Percentiles rank a stretch among this genome's conserved stretches.
Conservation (phyloP, 2,888 invertebrate genomes). For the Lottia scabra region DNA sequence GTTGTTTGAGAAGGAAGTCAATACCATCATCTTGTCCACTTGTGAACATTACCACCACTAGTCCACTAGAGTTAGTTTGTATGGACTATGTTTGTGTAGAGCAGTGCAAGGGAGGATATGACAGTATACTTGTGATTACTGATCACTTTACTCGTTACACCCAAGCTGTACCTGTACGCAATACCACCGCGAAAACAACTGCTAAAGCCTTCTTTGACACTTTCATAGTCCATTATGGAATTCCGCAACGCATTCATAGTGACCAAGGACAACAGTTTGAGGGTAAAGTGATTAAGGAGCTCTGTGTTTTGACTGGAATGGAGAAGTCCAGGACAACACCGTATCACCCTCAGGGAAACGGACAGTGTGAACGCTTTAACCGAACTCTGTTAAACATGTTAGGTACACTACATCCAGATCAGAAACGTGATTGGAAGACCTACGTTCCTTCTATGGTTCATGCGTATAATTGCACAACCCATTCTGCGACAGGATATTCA, state of each 20-base stretch:
- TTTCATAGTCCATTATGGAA: no score
- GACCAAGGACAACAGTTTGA: no score
- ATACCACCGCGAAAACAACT: no score
- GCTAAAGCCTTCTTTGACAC: no score
- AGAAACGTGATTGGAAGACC: conserved; percentile 6
- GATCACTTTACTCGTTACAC: no score
- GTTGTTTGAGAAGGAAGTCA: conserved; percentile 22
- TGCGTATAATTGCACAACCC: not conserved
- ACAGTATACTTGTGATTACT: conserved; percentile 3
- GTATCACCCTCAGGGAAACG: no score
- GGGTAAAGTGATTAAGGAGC: no score
- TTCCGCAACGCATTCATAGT: no score
- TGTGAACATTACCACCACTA: conserved; percentile 22
- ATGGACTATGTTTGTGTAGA: conserved; percentile 33
- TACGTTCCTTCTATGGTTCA: not conserved
- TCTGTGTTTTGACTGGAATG: no score
- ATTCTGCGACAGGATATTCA: not conserved
- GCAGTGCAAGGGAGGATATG: conserved; percentile 6
- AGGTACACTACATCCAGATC: not conserved
- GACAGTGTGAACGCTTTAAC: not conserved
- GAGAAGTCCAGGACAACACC: no score
- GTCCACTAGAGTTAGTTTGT: conserved; percentile 28
- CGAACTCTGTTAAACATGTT: not conserved
- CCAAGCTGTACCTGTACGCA: no score
- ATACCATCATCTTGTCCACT: conserved; percentile 14